Base-by-base conservation (phyloP, 2,113 vertebrate genomes). In the Pseudorectes ferrugineus region DNA sequence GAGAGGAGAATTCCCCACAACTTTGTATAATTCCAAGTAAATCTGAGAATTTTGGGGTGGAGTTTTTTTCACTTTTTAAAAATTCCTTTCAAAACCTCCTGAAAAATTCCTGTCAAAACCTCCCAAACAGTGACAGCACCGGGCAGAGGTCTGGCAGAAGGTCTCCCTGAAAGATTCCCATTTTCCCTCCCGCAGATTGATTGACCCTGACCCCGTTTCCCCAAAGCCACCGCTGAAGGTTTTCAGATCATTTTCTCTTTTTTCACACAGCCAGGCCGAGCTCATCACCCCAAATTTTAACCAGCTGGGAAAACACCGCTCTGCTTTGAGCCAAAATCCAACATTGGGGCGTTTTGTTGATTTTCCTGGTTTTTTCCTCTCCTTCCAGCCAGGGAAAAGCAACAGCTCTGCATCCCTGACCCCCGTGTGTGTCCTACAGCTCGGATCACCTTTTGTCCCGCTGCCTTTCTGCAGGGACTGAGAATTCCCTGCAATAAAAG, bases 401-500 rank as follows among this genome's bases (percentile, higher is more conserved):
- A 82, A 43, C 61, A 63, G 55, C 88, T 79, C 55, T 75, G 62
- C 62, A 49, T 79, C 65, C 81, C 65, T 59, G 61, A 55, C 38
- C 83, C 33, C 5, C 42, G 61, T 26, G 57, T 57, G 42, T 59
- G 80, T 63, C 75, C 84, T 1, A 20, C 70, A 71, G 85, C 77
- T 71, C 33, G 52, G 49, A 73, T 82, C 21, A 1, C 57, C 95
- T 95, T 97, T 97, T 92, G 96, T 97, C 91, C 89, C 20, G 0
- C 15, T 35, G 92, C 4, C 54, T 97, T 95, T 96, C 96, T 75
- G 94, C 68, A 63, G 96, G 68, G 82, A 94, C 77, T 48, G 72
- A 73, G 51, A 43, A 81, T 95, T 96, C 85, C 90, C 91, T 49
- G 63, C 93, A 83, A 85, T 88, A 88, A 96, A 96, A 71, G 75